Evolutionary conservation across 2,113 vertebrate species (phyloP), one percentile per base, ranked within the genome.

Genomic region (Psittacara wagleri): DNA sequence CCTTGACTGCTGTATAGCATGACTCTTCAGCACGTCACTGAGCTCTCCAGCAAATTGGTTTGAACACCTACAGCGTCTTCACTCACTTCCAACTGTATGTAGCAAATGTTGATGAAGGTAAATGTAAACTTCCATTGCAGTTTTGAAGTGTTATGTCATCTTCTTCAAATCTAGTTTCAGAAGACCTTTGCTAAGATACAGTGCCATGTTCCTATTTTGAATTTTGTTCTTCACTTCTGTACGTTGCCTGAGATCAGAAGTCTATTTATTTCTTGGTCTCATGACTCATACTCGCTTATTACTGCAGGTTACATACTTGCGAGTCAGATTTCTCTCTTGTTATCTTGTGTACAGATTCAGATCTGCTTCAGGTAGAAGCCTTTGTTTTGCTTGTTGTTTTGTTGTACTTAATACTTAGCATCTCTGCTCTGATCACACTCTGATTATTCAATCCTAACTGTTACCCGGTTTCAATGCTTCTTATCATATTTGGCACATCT

Each of bases 401-500:
- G 10, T 85, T 85, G 19, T 92, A 69, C 67, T 91, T 92, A 82
- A 43, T 63, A 41, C 70, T 86, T 54, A 95, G 66, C 54, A 76
- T 91, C 83, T 86, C 88, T 82, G 52, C 70, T 94, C 67, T 87
- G 83, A 94, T 92, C 62, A 24, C 20, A 35, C 5, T 76, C 57
- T 68, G 86, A 86, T 95, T 92, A 44, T 86, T 91, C 78, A 31
- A 82, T 84, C 44, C 62, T 91, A 75, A 77, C 69, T 86, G 86
- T 88, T 96, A 89, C 31, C 73, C 28, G 24, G 17, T 75, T 86
- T 86, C 88, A 83, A 39, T 51, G 76, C 62, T 91, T 75, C 51
- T 89, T 96, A 82, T 85, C 63, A 17, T 73, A 54, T 79, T 92
- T 93, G 95, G 95, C 83, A 85, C 41, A 76, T 93, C 83, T 74